Base-by-base conservation (phyloP, 2,888 invertebrate species). In the Acanthacorydalis orientalis region DNA sequence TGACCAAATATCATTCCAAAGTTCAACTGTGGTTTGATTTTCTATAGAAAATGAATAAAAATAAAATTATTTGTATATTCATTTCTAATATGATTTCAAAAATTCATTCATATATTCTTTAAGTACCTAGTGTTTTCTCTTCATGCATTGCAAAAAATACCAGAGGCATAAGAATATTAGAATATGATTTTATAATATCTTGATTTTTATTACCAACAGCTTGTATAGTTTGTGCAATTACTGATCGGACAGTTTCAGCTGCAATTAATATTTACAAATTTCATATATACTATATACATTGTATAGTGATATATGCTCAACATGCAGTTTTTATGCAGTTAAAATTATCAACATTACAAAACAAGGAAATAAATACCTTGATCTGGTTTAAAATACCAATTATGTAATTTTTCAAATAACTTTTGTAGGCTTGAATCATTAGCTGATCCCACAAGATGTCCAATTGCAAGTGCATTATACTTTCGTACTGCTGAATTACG, bases 61-160 rank as follows among this genome's bases (percentile, higher is more conserved):
- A 43, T 23, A 15, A 2, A 11, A 6, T 15, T 6, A 15, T 41
- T 14, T 16, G 11, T n/a, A 16, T 44, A 39, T 48, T n/a, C 35
- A 12, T 4, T 37, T 37, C 7, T 14, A 37, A 37, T 37, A 37
- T 14, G 1, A 8, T 14, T 12, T 9, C 7, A 35, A 37, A 6
- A 37, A 37, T 14, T 51, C 51, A 16, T 42, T 41, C n/a, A 48
- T 9, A 32, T 14, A 48, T 49, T 38, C 48, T 16, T 43, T 53
- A n/a, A n/a, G n/a, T n/a, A 70, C 74, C 77, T 16, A 77, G 75
- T 12, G 73, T 77, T 58, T 80, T 78, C 56, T 82, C 79, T 14
- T 79, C 83, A 58, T 92, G 92, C 87, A 90, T 92, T 10, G 90
- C 93, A 53, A 90, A 77, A 63, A 91, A 93, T 16, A 86, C 81